Conservation (phyloP, 2,888 invertebrate genomes). For the Drosophila greeni region DNA sequence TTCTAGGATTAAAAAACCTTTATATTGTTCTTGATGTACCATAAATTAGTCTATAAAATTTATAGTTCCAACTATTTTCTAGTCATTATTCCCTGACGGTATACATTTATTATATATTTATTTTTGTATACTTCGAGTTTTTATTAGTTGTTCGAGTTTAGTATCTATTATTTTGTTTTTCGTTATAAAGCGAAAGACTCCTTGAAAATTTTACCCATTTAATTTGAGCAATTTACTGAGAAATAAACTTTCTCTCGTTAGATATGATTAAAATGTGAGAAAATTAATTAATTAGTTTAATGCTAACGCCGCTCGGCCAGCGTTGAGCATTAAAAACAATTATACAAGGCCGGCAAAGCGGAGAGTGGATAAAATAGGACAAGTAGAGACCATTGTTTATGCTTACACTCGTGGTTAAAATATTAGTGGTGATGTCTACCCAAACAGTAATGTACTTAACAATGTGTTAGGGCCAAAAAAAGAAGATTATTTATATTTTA, state of each 20-base stretch:
- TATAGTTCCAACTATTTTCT: background rate
- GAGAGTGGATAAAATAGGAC: conserved; percentile 31
- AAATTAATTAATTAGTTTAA: conserved; percentile 66
- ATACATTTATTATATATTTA: no score
- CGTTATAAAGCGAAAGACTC: conserved; percentile 48
- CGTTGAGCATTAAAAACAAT: conserved; percentile 53
- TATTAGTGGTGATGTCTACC: background rate
- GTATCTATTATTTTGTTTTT: conserved; percentile 14
- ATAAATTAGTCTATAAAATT: background rate
- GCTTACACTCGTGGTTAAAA: background rate
- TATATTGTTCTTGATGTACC: background rate
- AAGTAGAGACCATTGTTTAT: conserved; percentile 10
- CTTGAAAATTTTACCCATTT: conserved; percentile 4
- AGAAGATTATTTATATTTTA: no score
- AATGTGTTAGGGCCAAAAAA: no score
- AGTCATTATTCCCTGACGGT: no score
- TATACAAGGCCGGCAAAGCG: conserved; percentile 44
- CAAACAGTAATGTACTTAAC: no score
- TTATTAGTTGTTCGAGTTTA: no score
- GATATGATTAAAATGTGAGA: conserved; percentile 50
- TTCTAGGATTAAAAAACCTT: background rate
- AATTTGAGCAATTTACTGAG: conserved; percentile 5
- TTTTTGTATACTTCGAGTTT: no score
- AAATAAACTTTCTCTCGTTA: conserved; percentile 31
- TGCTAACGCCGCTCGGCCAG: conserved; percentile 39